phyloP scores from a whole-genome alignment of 2,113 vertebrate genomes.

The Apodemus sylvaticus region DNA sequence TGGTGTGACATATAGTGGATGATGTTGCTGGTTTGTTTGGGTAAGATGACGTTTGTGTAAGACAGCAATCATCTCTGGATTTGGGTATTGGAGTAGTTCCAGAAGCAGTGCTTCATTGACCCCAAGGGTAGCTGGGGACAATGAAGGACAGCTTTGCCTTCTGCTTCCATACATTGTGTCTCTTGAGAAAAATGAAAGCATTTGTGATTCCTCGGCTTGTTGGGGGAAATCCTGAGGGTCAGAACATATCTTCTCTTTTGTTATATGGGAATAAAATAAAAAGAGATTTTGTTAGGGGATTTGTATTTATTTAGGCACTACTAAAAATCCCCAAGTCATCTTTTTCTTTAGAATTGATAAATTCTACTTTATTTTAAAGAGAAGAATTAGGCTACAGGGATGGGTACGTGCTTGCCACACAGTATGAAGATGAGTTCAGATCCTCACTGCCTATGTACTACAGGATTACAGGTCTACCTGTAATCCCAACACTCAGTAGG shows the following conservation, averaged over 20 bases:
- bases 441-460: neutral
- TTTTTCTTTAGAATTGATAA: conserved; percentile 22
- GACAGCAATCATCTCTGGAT: neutral
- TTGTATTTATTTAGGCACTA: neutral
- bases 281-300: neutral
- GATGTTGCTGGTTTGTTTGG: neutral
- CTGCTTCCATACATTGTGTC: neutral
- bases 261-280: neutral
- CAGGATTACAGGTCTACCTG: neutral
- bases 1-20: no score
- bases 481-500: neutral
- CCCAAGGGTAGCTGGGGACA: neutral
- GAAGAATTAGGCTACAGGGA: neutral
- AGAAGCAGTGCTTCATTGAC: neutral
- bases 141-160: no score
- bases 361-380: conserved; percentile 31
- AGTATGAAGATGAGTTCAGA: neutral
- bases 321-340: conserved; percentile 1
- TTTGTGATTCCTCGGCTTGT: neutral
- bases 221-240: neutral
- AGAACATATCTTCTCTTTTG: neutral
- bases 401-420: neutral
- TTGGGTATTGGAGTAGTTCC: neutral
- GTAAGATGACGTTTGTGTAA: neutral
- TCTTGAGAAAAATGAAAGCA: neutral